Percentiles rank a stretch among this genome's conserved stretches.
Conservation (phyloP, 2,113 vertebrate species). For the Xenus cinereus region DNA sequence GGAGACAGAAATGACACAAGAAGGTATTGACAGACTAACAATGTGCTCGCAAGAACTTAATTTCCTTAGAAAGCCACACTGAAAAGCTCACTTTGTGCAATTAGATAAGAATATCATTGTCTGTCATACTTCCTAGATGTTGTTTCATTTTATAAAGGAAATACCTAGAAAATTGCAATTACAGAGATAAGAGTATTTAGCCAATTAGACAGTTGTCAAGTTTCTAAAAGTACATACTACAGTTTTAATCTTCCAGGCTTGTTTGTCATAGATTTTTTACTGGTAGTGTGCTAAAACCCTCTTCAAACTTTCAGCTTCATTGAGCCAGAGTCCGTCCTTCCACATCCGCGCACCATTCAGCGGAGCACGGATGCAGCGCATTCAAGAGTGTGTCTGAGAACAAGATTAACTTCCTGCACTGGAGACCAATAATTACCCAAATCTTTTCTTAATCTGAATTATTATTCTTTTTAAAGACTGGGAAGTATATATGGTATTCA, state of each 20-base stretch:
- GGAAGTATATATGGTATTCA: background rate
- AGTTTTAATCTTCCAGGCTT: background rate
- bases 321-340: background rate
- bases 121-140: background rate
- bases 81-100: background rate
- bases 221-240: background rate
- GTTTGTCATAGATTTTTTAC: background rate
- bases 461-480: background rate
- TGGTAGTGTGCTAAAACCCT: background rate
- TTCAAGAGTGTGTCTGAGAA: background rate
- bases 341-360: fast-evolving
- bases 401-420: background rate
- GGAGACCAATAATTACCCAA: background rate
- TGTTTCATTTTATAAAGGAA: background rate
- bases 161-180: background rate
- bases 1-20: background rate
- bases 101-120: background rate
- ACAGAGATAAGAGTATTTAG: background rate
- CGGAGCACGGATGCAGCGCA: background rate
- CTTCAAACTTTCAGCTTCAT: background rate
- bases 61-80: background rate
- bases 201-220: background rate
- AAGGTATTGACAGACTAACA: background rate
- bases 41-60: background rate
- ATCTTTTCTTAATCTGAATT: background rate